Evolutionary conservation across 1,140 invertebrate species (phyloP).

Genomic region (Diprion similis): DNA sequence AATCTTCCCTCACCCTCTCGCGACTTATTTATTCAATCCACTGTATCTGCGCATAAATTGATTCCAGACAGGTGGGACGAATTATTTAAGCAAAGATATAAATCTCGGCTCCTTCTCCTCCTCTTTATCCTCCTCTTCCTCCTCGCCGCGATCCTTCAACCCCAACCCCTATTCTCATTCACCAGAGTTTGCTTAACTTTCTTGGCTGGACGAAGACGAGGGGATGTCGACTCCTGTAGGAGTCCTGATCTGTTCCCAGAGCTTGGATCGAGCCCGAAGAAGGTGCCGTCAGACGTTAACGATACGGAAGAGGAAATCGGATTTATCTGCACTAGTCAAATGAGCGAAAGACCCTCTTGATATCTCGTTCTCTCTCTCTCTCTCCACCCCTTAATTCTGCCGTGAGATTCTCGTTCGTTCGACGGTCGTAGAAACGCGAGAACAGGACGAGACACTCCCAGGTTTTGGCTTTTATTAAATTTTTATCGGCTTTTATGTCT

Average conservation of each 20-base stretch:
- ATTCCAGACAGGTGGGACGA: not conserved
- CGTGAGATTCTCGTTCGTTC: not conserved
- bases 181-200: constrained; percentile 1
- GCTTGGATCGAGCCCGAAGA: not conserved
- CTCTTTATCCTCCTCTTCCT: no score
- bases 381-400: no score
- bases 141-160: no score
- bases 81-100: constrained; percentile 4
- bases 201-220: not conserved
- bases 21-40: constrained; percentile 4
- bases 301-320: not conserved
- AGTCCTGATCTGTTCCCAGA: no score
- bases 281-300: not conserved
- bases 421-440: not conserved
- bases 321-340: not conserved
- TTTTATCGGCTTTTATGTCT: not conserved
- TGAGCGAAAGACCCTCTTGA: no score
- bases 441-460: not conserved
- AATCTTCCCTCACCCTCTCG: not conserved
- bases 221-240: no score
- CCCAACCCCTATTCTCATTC: not conserved
- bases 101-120: not conserved
- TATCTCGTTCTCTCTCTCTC: no score
- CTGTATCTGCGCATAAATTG: constrained; percentile 5
- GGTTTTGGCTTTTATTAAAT: not conserved